Evolutionary conservation across 2,888 invertebrate species (phyloP), one percentile per base, ranked within the genome.

Genomic region (Heliothis peltigera): DNA sequence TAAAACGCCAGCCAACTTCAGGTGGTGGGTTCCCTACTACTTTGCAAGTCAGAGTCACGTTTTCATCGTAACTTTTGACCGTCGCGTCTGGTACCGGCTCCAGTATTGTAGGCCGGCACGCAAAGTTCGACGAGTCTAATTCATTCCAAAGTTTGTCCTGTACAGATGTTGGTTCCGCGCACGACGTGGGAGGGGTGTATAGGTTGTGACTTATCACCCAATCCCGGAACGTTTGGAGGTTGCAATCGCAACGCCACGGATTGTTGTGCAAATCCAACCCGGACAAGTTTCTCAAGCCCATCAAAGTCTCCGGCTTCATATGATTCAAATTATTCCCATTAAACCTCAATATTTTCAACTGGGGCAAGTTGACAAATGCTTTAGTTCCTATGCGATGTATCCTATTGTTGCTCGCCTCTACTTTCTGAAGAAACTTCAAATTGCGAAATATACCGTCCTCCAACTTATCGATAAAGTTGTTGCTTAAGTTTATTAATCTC

Each of bases 221-320:
- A 84, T 97, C 97, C 43, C 98, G 96, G 80, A 98, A 97, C 55
- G 96, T 95, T 85, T 97, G 96, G 73, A 98, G 92, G 79, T 97
- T 96, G 88, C 98, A 98, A 84, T 98, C 98, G 89, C 98, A 98
- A 64, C 97, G 96, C 98, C 98, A 98, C 0, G 97, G 97, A 88
- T 98, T 98, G 76, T 97, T 96, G 81, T 97, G 96, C 47, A 98
- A 92, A 80, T 97, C 97, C 43, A 98, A 91, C 60, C 97, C 97
- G 25, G 96, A 96, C 63, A 98, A 93, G 84, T 96, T 97, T 49
- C 95, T 94, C 51, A 98, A 91, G 18, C 95, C 95, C 81, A 96
- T 95, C 80, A 98, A 96, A 72, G 97, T 96, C 83, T 96, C 96
- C 42, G 96, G 95, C 70, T 96, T 96, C 85, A 98, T 94, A 59